These are phyloP conservation scores for Ataeniobius toweri DNA, from an alignment of 2,797 vertebrate genomes.

Conservation along the genomic window DNA sequence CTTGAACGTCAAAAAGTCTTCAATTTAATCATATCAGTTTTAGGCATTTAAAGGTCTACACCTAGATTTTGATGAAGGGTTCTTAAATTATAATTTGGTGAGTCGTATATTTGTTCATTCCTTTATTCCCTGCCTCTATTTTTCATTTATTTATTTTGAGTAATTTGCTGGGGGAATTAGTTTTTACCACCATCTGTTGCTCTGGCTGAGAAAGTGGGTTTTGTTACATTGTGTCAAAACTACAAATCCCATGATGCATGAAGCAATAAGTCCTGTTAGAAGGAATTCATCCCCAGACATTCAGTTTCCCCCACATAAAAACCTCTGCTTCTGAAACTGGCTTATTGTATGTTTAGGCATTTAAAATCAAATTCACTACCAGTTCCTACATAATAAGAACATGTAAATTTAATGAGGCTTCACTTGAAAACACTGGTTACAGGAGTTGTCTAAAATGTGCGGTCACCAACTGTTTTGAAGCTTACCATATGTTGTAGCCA, in stretches of 20 bases:
- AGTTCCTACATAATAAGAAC: neutral
- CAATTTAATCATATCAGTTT: neutral
- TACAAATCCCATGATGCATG: neutral
- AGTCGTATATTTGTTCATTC: neutral
- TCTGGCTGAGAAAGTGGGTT: neutral
- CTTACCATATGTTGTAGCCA: neutral
- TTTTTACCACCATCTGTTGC: neutral
- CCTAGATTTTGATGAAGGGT: neutral
- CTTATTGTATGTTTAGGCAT: neutral
- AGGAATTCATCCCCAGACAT: neutral
- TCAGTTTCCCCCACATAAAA: neutral
- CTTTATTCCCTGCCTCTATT: neutral
- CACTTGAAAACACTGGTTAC: neutral
- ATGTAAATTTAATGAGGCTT: neutral
- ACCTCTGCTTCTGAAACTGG: too few relatives aligned
- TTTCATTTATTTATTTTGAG: neutral
- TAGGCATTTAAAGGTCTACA: neutral
- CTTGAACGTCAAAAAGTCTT: neutral
- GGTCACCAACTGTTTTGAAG: neutral
- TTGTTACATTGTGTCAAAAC: neutral
- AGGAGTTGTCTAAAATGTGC: neutral
- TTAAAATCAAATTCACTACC: neutral
- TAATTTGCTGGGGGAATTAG: neutral
- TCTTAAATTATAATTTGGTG: neutral
- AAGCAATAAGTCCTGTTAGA: neutral